Evolutionary conservation across 2,797 vertebrate genomes (phyloP), one percentile per base, ranked within the genome.

Genomic region (Melopsittacus undulatus): DNA sequence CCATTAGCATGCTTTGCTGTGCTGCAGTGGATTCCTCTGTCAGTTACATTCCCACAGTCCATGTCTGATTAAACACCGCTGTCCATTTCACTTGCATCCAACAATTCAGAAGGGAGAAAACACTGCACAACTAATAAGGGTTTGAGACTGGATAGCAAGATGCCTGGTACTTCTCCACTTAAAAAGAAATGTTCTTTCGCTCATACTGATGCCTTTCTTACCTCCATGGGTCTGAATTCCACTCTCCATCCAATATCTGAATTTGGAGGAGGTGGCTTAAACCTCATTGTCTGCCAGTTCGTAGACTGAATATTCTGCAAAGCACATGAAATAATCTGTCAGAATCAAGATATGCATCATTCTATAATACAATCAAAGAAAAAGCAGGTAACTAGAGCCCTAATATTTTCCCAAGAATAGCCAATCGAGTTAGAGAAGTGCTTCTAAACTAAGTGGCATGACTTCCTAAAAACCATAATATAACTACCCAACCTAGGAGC

Each of bases 231-330:
- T 78, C 99, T 98, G 93, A 99, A 99, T 96, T 99, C 99, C 15
- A 99, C 99, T 97, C 99, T 98, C 99, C 99, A 99, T 68, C 99
- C 99, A 59, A 99, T 99, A 84, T 99, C 99, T 9, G 99, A 99
- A 97, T 99, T 99, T 18, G 99, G 99, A 94, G 99, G 99, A 15
- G 99, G 99, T 27, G 99, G 99, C 94, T 99, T 99, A 96, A 99
- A 99, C 96, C 99, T 98, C 99, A 99, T 99, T 3, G 99, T 99
- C 97, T 99, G 99, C 99, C 99, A 99, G 95, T 99, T 99, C 95
- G 99, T 99, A 38, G 99, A 99, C 93, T 99, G 99, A 95, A 99
- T 98, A 96, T 99, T 99, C 99, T 99, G 84, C 30, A 97, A 97
- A 52, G 92, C 82, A 95, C 62, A 81, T 29, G 48, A 90, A 95